Base-by-base conservation (phyloP, 2,113 vertebrate genomes). In the Megalops atlanticus region DNA sequence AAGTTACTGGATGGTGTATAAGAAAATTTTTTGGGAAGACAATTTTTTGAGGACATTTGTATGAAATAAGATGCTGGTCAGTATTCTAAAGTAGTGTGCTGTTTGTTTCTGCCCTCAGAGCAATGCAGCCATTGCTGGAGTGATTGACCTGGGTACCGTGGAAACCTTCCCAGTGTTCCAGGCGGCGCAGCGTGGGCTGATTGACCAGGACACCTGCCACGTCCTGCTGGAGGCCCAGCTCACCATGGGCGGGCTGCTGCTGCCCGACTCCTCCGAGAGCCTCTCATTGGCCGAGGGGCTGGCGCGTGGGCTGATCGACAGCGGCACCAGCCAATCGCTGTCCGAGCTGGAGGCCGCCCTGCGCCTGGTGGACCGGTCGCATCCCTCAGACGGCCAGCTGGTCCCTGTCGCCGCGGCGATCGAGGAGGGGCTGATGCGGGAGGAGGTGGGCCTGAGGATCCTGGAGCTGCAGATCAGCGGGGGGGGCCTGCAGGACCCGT, bases 141-240 rank as follows among this genome's bases (percentile, higher is more conserved):
- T 98, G 84, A 97, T 99, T 78, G 96, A 99, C 90, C 92, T 99
- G 92, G 95, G 95, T 89, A 97, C 96, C 0, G 94, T 97, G 94
- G 96, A 99, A 92, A 96, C 95, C 74, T 96, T 98, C 89, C 93
- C 97, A 73, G 91, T 99, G 77, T 97, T 96, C 89, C 93, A 84
- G 89, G 96, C 98, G 75, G 96, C 97, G 88, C 95, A 95, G 84
- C 96, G 91, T 81, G 98, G 98, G 83, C 96, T 99, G 0, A 95
- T 99, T 89, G 98, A 99, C 91, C 97, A 97, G 90, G 98, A 99
- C 85, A 98, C 96, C 4, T 95, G 96, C 87, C 89, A 88, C 0
- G 84, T 87, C 0, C 95, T 99, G 39, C 85, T 99, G 89, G 95
- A 98, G 92, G 94, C 93, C 38, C 98, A 99, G 91, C 90, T 99